Base-by-base conservation (phyloP, 2,113 vertebrate genomes). In the Typhlomys cinereus region DNA sequence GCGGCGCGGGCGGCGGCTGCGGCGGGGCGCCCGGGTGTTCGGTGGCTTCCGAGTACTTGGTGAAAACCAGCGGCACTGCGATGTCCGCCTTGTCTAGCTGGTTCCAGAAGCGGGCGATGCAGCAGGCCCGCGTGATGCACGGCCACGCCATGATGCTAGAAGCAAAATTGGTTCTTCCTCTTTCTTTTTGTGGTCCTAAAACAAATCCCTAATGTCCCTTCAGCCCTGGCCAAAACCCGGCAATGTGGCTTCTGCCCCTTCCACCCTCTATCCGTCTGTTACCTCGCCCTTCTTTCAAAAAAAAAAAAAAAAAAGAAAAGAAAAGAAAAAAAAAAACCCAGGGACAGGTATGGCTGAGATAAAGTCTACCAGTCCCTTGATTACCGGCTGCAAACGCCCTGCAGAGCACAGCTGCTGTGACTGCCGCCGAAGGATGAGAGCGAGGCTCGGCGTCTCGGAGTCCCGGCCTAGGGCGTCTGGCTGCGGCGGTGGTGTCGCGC, bases 61-160 rank as follows among this genome's bases (percentile, higher is more conserved):
- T 98, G 96, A 99, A 99, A 8, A 99, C 99, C 97, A 99, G 91
- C 10, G 99, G 99, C 95, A 99, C 99, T 17, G 99, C 98, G 82
- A 99, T 99, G 97, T 99, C 99, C 62, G 99, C 99, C 96, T 99
- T 99, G 97, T 99, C 99, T 97, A 99, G 97, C 98, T 99, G 99
- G 97, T 98, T 99, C 99, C 99, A 99, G 97, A 99, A 99, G 57
- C 99, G 99, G 83, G 99, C 99, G 96, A 99, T 99, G 98, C 99
- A 99, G 98, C 99, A 99, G 57, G 99, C 99, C 98, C 99, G 98
- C 97, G 98, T 99, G 97, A 99, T 99, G 96, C 99, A 99, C 90
- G 99, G 99, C 99, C 99, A 99, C 93, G 99, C 99, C 99, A 99
- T 99, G 97, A 92, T 97, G 97, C 50, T 84, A 4, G 82, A 62